Evolutionary conservation across 1,140 invertebrate genomes (phyloP), one percentile per base, ranked within the genome.

Genomic region (Euglossa dilemma): DNA sequence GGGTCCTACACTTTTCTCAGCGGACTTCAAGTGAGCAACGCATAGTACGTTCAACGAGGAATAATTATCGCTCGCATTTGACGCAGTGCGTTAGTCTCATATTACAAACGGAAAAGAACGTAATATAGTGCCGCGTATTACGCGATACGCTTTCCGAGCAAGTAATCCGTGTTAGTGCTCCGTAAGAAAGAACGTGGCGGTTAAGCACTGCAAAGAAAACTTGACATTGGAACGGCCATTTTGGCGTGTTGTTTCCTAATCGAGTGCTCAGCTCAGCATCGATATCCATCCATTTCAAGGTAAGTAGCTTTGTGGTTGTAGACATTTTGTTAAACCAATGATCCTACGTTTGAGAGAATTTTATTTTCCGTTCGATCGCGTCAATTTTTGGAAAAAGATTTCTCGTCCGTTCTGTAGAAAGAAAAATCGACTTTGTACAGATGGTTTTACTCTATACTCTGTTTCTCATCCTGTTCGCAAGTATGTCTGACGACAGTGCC

Each of bases 211-310:
- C 83, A 72, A 82, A 88, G 85, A 86, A 91, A 91, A 89, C 89
- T 92, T 93, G 92, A 93, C 92, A 93, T 93, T 93, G 92, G 90
- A 85, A 90, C 93, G 91, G 93, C 93, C 93, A 93, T 93, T 93
- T 93, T 93, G 92, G 90, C 92, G 89, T 92, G 90, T 92, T 92
- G 91, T 92, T 92, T 89, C 89, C 87, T 86, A 86, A 92, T 91
- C 91, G 87, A 91, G 90, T 89, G 87, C 89, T 89, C 80, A 70
- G 85, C 85, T 89, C 90, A 80, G 90, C 88, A 93, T 92, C 92
- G 90, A 90, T 87, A 87, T 90, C 90, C 92, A 93, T 92, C 91
- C 88, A 89, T 93, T 89, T 89, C 77, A 88, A 93, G 92, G 92
- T 93, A 92, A 92, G 87, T 59, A 50, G 67, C 80, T 70, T 70